Conservation (phyloP, 2,888 invertebrate species). For the Sthenelais limicola region DNA sequence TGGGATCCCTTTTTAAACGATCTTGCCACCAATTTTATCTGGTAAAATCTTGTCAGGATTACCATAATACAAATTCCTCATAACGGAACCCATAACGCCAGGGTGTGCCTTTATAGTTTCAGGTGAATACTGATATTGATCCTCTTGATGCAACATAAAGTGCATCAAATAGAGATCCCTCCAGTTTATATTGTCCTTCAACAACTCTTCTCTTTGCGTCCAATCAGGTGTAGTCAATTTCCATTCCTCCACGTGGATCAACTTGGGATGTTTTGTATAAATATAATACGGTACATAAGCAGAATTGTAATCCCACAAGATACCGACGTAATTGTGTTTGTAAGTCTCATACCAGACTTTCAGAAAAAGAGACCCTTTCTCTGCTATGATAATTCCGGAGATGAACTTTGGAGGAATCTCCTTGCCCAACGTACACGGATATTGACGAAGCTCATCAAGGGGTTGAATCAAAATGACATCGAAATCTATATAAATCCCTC, state of each 20-base stretch:
- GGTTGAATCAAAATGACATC: slow-evolving; percentile 29
- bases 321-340: slow-evolving; percentile 14
- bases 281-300: slow-evolving; percentile 7
- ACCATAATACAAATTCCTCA: slow-evolving; percentile 16
- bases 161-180: slow-evolving; percentile 7
- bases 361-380: slow-evolving; percentile 5
- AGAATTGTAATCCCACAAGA: slow-evolving; percentile 34
- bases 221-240: slow-evolving; percentile 28
- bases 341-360: slow-evolving; percentile 19
- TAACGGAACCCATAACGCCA: not conserved
- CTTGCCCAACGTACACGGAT: slow-evolving; percentile 15
- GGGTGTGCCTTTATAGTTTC: not conserved
- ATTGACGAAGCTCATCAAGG: slow-evolving; percentile 1
- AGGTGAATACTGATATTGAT: not conserved
- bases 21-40: too few species aligned
- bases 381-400: slow-evolving; percentile 22
- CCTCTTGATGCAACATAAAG: slow-evolving; percentile 1
- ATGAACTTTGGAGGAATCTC: slow-evolving; percentile 14
- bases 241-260: slow-evolving; percentile 2
- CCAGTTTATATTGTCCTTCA: slow-evolving; percentile 20
- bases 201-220: slow-evolving; percentile 6
- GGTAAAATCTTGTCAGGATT: slow-evolving; percentile 1
- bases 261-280: slow-evolving; percentile 4
- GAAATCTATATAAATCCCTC: slow-evolving; percentile 32
- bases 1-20: too few species aligned